Evolutionary conservation across 2,113 vertebrate species (phyloP), one percentile per base, ranked within the genome.

Genomic region (Phainopepla nitens): DNA sequence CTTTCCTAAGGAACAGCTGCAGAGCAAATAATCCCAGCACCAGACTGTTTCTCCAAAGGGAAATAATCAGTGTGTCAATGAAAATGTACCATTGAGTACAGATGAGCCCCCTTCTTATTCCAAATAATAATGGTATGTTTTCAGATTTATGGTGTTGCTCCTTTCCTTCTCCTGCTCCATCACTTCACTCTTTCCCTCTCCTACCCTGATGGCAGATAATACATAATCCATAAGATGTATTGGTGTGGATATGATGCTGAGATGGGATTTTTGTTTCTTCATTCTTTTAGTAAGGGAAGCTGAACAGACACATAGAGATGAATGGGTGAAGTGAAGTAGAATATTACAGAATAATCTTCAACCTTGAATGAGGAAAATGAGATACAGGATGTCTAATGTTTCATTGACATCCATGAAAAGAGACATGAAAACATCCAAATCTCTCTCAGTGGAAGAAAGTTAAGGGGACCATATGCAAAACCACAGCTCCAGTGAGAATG

Each of bases 321-420:
- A 84, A 95, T 87, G 78, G 50, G 70, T 79, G 87, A 95, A 96
- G 64, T 81, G 60, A 94, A 96, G 78, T 84, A 96, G 91, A 96
- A 91, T 93, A 96, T 93, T 92, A 94, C 60, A 81, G 92, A 94
- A 96, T 93, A 82, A 92, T 93, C 93, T 93, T 82, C 90, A 85
- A 60, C 71, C 87, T 96, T 93, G 79, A 86, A 80, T 90, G 75
- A 90, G 47, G 82, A 88, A 95, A 96, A 93, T 78, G 76, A 86
- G 85, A 81, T 83, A 77, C 44, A 49, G 71, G 71, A 66, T 94
- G 60, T 44, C 79, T 89, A 75, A 72, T 80, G 71, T 90, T 93
- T 96, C 94, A 78, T 20, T 91, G 78, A 41, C 29, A 50, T 47
- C 62, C 58, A 47, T 41, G 79, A 54, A 87, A 56, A 77, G 29